phyloP scores from a whole-genome alignment of 1,140 invertebrate species.

The Drosophila bipectinata region DNA sequence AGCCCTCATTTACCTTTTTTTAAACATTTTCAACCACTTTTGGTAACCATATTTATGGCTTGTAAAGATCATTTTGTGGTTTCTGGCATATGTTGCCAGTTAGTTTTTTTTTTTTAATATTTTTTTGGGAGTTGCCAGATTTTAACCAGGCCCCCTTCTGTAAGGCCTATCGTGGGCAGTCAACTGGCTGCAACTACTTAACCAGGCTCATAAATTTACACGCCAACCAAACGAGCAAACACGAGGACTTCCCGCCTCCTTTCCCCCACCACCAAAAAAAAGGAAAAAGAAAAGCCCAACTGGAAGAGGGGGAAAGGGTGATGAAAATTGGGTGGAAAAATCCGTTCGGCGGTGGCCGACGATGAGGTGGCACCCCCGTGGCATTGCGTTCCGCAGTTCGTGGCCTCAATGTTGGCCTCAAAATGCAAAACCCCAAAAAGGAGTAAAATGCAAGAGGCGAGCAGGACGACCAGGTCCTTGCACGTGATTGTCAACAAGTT shows the following conservation, averaged over 20 bases:
- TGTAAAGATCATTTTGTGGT: not conserved
- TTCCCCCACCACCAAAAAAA: not conserved
- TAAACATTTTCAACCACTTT: not conserved
- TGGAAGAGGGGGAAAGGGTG: constrained; percentile 7
- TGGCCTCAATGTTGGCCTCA: constrained; percentile 83
- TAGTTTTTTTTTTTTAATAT: not conserved
- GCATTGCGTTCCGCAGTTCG: constrained; percentile 56
- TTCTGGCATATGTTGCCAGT: not conserved
- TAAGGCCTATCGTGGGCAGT: not conserved
- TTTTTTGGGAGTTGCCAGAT: not conserved
- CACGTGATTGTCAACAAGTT: constrained; percentile 76
- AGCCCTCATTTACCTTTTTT: not conserved
- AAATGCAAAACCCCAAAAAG: constrained; percentile 82
- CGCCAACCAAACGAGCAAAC: constrained; percentile 57
- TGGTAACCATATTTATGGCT: not conserved
- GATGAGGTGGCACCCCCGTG: constrained; percentile 31
- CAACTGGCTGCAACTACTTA: constrained; percentile 61
- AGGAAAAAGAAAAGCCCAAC: constrained; percentile 30
- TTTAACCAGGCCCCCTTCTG: not conserved
- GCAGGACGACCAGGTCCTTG: constrained; percentile 15
- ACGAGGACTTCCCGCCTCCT: constrained; percentile 28
- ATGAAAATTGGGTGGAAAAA: not conserved
- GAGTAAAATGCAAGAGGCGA: constrained; percentile 67
- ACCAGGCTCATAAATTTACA: constrained; percentile 74
- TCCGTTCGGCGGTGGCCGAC: constrained; percentile 1